Conservation (phyloP, 2,888 invertebrate genomes). For the Agrochola macilenta region DNA sequence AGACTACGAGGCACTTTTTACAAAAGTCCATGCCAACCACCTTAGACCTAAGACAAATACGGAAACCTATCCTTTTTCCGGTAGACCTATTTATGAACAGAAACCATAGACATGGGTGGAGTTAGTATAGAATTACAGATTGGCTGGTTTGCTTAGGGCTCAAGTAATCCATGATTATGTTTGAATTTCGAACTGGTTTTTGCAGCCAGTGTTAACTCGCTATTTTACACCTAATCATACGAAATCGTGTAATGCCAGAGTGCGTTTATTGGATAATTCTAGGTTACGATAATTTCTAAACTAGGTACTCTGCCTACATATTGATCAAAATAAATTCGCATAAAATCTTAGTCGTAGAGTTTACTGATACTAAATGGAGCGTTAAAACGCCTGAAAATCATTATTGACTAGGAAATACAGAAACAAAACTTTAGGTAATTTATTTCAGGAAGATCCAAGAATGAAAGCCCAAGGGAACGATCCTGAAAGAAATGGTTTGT, state of each 20-base stretch:
- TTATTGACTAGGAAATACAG: not conserved
- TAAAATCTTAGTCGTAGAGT: not conserved
- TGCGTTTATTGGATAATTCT: conserved; percentile 46
- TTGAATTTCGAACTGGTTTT: conserved; percentile 50
- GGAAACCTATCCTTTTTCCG: conserved; percentile 38
- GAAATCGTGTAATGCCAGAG: conserved; percentile 34
- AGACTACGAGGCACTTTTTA: not conserved
- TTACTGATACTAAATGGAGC: not conserved
- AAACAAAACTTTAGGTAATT: not conserved
- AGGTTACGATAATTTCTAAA: conserved; percentile 6
- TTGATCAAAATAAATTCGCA: not conserved
- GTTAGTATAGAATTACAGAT: conserved; percentile 36
- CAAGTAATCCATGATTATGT: conserved; percentile 47
- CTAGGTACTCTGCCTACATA: not conserved
- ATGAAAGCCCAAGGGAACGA: too few species aligned
- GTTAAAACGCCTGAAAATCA: not conserved
- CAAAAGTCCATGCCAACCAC: not conserved
- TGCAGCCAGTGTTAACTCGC: conserved; percentile 25
- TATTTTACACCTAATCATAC: conserved; percentile 48
- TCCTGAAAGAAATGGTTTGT: not conserved
- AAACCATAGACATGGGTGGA: conserved; percentile 42
- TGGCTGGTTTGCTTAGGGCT: conserved; percentile 50
- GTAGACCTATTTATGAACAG: conserved; percentile 20
- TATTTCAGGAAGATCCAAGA: too few species aligned
- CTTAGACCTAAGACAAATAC: conserved; percentile 1